Base-by-base conservation (phyloP, 2,888 invertebrate species). In the Cerastis leucographa region DNA sequence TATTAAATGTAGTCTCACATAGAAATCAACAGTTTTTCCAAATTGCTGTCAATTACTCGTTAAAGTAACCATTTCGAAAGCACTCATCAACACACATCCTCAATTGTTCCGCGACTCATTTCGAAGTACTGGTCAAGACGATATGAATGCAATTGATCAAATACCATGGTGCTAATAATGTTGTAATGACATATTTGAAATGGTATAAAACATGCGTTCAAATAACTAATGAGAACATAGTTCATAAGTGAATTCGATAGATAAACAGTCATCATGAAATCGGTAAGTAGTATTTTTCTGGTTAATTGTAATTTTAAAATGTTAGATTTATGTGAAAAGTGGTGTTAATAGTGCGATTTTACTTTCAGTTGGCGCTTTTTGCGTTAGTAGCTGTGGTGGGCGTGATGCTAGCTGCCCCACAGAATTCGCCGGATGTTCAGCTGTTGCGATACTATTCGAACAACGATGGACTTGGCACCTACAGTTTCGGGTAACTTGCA, bases 331-430 rank as follows among this genome's bases (percentile, higher is more conserved):
- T n/a, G 25, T 84, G 68, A 65, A 79, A 62, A 77, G 70, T 76
- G 76, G 65, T 70, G 17, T 22, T 78, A 76, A 79, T 40, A 78
- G 72, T 84, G 86, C 77, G 71, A 54, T 88, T 88, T 85, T 88
- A 72, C 40, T 87, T 93, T 85, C 92, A 96, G 95, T 91, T 97
- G 90, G 94, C 97, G 89, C 88, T 95, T 75, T 90, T 94, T 87
- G 91, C 91, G 78, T 89, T 96, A 80, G 89, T 96, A 78, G 95
- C 94, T 61, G 89, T 91, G n/a, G 94, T 89, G 66, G 85, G 59
- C 89, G 22, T 40, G 25, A 51, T 54, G 40, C 3, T 40, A 25
- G 94, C 95, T 19, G 93, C 95, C 8, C 94, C 95, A 8, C 89
- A 92, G 83, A 73, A n/a, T 19, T 25, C 2, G n/a, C 89, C 92